Evolutionary conservation across 2,113 vertebrate genomes (phyloP).

Genomic region (Triplophysa siluroides): DNA sequence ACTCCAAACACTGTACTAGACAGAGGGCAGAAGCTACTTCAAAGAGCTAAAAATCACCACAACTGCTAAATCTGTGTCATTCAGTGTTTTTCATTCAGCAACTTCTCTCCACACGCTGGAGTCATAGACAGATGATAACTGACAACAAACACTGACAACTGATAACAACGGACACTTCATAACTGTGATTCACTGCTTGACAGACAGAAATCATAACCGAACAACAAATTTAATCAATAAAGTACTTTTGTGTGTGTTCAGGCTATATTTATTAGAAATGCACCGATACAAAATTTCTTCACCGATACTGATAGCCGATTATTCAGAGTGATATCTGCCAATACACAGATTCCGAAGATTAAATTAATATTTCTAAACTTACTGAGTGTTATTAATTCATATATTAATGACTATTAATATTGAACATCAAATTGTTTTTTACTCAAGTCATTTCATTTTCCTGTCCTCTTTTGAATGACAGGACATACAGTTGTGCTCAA

Average conservation of each 20-base stretch:
- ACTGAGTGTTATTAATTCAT: no score
- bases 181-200: neutral
- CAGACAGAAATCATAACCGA: neutral
- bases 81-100: constrained; percentile 25
- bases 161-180: neutral
- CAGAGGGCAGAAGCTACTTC: constrained; percentile 37
- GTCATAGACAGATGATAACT: constrained; percentile 30
- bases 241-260: neutral
- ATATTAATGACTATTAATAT: no score
- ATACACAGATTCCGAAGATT: no score
- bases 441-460: no score
- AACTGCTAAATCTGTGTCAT: constrained; percentile 51
- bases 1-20: constrained; percentile 47
- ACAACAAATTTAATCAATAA: neutral
- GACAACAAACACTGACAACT: constrained; percentile 7
- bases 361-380: no score
- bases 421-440: no score
- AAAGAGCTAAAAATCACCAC: constrained; percentile 51
- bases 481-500: no score
- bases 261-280: no score
- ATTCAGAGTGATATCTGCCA: no score
- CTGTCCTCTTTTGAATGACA: no score
- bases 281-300: no score
- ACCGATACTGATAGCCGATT: no score
- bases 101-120: neutral